Base-by-base conservation (phyloP, 37 sponge, comb jelly and placozoan genomes). In the Hormiphora californensis region DNA sequence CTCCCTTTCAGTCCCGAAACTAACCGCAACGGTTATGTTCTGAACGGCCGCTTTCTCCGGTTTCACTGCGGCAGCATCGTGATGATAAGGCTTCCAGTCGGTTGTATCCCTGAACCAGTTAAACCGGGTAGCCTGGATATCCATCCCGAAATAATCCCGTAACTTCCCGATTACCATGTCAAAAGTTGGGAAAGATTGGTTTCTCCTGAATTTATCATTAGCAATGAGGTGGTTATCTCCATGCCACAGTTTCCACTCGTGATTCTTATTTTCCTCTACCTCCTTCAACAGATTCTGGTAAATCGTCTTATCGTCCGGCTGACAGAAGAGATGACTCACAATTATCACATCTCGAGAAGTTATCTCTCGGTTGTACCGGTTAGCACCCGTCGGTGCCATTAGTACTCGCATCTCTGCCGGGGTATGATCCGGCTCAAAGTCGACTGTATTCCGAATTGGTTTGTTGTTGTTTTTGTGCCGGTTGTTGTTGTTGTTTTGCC, bases 11-110 rank as follows among this genome's bases (percentile, higher is more conserved):
- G 81, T 73, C 9, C 81, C 81, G 43, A 73, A 73, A 35, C 49
- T 43, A 0, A 73, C 81, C 5, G 81, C 81, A 73, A 73, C 81
- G 8, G 81, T 73, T 25, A 73, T 73, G 23, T 73, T 73, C 43
- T 73, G 81, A 73, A 73, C 81, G 4, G 81, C 81, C 23, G 81
- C 81, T 40, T 73, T 73, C 81, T 73, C 81, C 22, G 81, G 81
- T 73, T 73, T 73, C 28, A 73, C 43, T 4, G 81, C 81, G 5
- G 81, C 81, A 73, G 81, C 81, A 73, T 73, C 81, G 23, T 73
- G 81, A 40, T 73, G 81, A 40, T 73, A 67, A 28, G 81, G 81
- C 46, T 73, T 73, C 81, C 81, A 73, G 23, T 73, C 81, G 19
- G 40, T 25, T 21, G 81, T 73, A 28, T 73, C 81, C 23, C 81